These are phyloP conservation scores for Ctenodactylus gundi DNA, from an alignment of 2,113 vertebrate genomes.

Conservation along the genomic window DNA sequence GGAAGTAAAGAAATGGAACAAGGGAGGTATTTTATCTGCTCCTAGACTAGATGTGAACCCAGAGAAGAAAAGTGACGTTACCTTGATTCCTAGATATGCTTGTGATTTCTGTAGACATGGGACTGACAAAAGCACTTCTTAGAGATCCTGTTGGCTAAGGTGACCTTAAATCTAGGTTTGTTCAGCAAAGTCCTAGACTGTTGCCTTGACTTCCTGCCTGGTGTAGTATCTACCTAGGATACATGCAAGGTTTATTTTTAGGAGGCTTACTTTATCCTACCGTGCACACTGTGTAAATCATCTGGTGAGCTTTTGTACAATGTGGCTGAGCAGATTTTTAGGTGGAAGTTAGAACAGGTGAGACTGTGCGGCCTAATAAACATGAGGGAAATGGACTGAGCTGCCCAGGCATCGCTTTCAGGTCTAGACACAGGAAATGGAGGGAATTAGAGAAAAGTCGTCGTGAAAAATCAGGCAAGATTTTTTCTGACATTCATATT, in stretches of 20 bases:
- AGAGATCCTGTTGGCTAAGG: neutral
- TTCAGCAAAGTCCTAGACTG: neutral
- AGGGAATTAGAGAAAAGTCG: neutral
- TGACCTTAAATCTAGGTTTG: neutral
- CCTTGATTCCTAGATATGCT: neutral
- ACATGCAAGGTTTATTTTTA: neutral
- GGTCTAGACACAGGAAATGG: neutral
- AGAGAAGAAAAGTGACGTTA: neutral
- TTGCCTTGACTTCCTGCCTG: constrained; percentile 13
- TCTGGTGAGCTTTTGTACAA: neutral
- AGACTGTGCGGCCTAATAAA: neutral
- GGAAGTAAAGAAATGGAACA: neutral
- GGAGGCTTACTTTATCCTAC: neutral
- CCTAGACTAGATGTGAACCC: neutral
- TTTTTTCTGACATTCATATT: neutral
- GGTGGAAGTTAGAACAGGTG: neutral
- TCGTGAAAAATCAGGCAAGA: neutral
- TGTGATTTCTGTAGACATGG: neutral
- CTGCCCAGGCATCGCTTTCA: neutral
- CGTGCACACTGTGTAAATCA: neutral
- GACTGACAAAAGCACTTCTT: neutral
- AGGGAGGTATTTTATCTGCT: neutral
- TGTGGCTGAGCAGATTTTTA: neutral
- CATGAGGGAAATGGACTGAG: neutral
- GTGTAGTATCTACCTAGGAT: neutral